Base-by-base conservation (phyloP, 1,140 invertebrate species). In the Euborellia annulipes region DNA sequence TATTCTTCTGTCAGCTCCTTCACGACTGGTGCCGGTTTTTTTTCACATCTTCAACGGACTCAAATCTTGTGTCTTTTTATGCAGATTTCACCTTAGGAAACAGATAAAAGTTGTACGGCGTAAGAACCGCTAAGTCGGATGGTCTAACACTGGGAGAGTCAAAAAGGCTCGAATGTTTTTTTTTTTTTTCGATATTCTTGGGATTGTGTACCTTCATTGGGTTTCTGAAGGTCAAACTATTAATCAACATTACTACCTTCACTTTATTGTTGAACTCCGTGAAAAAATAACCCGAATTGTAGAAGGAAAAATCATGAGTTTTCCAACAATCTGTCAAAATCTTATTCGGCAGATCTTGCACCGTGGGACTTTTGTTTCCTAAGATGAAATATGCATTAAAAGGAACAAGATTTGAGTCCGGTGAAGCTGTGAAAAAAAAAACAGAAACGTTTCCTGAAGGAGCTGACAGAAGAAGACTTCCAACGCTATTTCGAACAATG, bases 331-430 rank as follows among this genome's bases (percentile, higher is more conserved):
- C 47, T 45, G 9, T 55, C 61, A 39, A 55, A 59, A 11, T 50
- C 51, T 0, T 63, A 62, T 39, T 60, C 54, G 9, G 56, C 62
- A 18, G 58, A 64, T 49, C 43, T 63, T 32, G 51, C 54, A 45
- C 60, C 57, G 0, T 56, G 56, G 41, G 55, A 63, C 54, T 64
- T 63, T 49, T 60, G 8, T 61, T 66, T 46, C 55, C 52, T 36
- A 52, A 53, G 30, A 45, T 62, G 20, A 62, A 58, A 45, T 41
- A 16, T 45, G 48, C 50, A 22, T 50, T 58, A 11, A 52, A 54
- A 41, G 53, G 54, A 39, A 54, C 46, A 22, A 36, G 22, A 18
- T 58, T 57, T 42, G 27, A 54, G 23, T 41, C 30, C 14, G 36
- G 44, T 20, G 48, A 42, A 41, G 40, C 21, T 6, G 42, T 52